A percentile compares a stretch with the other conserved stretches of the same genome.
phyloP scores from a whole-genome alignment of 2,113 vertebrate genomes.

The Vombatus ursinus region DNA sequence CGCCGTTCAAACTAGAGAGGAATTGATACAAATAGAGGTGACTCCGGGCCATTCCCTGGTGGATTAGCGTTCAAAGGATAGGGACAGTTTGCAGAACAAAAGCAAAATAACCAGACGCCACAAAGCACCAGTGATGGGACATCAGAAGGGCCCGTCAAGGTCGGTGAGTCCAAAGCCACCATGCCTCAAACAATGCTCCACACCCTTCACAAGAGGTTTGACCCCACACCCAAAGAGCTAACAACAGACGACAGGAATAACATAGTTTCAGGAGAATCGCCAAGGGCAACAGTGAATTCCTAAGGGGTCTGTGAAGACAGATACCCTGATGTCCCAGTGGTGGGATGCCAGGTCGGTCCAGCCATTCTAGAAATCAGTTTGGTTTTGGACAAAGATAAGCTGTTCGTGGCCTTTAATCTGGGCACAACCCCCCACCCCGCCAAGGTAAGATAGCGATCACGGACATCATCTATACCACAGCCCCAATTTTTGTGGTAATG shows the following conservation, averaged over 20 bases:
- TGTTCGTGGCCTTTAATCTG: not conserved
- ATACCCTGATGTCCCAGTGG: not conserved
- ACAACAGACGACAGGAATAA: not conserved
- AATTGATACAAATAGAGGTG: not conserved
- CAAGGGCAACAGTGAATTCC: no score
- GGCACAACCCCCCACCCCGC: no score
- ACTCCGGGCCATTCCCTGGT: no score
- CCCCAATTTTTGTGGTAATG: not conserved
- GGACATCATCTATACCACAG: not conserved
- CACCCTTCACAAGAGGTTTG: not conserved
- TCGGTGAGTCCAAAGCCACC: no score
- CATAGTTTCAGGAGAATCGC: no score
- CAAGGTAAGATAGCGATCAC: not conserved
- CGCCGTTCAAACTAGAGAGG: not conserved
- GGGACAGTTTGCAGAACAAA: not conserved
- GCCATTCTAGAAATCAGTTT: not conserved
- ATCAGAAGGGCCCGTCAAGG: not conserved
- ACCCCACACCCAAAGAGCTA: not conserved
- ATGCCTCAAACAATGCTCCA: not conserved
- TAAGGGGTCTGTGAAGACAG: not conserved
- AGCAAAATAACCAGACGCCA: not conserved
- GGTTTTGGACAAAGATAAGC: not conserved
- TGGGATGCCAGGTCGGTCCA: rapidly evolving
- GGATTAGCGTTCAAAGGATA: not conserved
- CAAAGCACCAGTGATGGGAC: not conserved